A percentile compares a stretch with the other conserved stretches of the same genome.
These are phyloP conservation scores for Hemaris fuciformis DNA, from an alignment of 2,888 invertebrate species.

Conservation along the genomic window DNA sequence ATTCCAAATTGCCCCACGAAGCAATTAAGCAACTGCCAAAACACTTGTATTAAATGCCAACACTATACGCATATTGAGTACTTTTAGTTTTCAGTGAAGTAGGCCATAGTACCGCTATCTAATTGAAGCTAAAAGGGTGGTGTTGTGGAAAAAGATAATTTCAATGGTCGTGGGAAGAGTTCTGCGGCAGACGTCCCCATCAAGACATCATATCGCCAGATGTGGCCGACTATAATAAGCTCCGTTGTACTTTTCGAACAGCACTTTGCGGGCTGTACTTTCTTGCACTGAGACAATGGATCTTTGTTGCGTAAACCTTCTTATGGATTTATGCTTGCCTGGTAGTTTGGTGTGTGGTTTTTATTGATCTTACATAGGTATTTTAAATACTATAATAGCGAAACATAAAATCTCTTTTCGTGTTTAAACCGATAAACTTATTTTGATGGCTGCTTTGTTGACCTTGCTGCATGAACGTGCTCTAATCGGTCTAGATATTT, in stretches of 20 bases:
- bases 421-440: too few relatives aligned
- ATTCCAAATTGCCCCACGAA: not conserved
- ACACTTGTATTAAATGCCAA: not conserved
- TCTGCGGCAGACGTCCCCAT: slow-evolving; percentile 32
- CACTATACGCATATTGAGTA: not conserved
- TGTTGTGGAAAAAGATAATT: slow-evolving; percentile 40
- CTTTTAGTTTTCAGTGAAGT: not conserved
- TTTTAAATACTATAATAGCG: too few relatives aligned
- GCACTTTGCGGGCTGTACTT: not conserved
- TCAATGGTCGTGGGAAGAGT: slow-evolving; percentile 49
- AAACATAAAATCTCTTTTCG: too few relatives aligned
- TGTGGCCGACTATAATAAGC: slow-evolving; percentile 25
- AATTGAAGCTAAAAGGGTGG: slow-evolving; percentile 38
- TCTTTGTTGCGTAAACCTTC: not conserved
- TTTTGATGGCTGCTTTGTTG: too few relatives aligned
- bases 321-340: not conserved
- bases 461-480: too few relatives aligned
- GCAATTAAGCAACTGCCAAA: not conserved
- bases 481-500: too few relatives aligned
- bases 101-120: not conserved
- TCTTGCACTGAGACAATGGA: not conserved
- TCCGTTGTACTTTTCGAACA: slow-evolving; percentile 18
- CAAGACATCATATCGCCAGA: slow-evolving; percentile 16
- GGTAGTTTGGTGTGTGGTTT: not conserved
- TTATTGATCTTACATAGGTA: too few relatives aligned